Evolutionary conservation across 2,797 vertebrate genomes (phyloP), one percentile per base, ranked within the genome.

Genomic region (Taenioides sp.): DNA sequence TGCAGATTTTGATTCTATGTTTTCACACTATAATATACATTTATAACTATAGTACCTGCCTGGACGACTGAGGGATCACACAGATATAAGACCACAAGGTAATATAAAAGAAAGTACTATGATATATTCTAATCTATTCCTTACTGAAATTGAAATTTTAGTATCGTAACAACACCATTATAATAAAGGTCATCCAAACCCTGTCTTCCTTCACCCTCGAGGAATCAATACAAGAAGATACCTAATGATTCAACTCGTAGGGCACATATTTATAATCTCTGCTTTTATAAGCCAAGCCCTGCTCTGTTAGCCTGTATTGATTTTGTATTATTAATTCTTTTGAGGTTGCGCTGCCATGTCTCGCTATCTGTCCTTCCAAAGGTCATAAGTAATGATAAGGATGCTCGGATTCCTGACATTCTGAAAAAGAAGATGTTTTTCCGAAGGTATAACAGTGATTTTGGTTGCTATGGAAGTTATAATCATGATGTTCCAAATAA

Each of bases 221-320:
- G 65, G 1, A 66, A 66, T 66, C 65, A 5, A 66, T 66, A 52
- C 25, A 12, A 2, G 16, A n/a, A 28, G 65, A 47, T 28, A n/a
- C 65, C 65, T 66, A 66, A 66, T 52, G 47, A 66, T 52, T 52
- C 47, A 5, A 28, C 25, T 20, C 49, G 11, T 27, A 52, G 47
- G 47, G 17, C 65, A 66, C 47, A 66, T 66, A 31, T 50, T 66
- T 66, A 27, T 66, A 66, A 66, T 66, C 65, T 66, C 23, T 66
- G 40, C 50, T 43, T 43, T 65, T 52, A 66, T 52, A 52, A 66
- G 47, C 52, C 47, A 31, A 52, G 65, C 65, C 65, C 65, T 2
- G 9, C 18, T 50, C 47, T 66, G 47, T 52, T 25, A 55, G 40
- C n/a, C 12, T 17, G 11, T 50, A 54, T 60, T 77, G 60, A 70